phyloP scores from a whole-genome alignment of 2,113 vertebrate species.

The Chloebia gouldiae region DNA sequence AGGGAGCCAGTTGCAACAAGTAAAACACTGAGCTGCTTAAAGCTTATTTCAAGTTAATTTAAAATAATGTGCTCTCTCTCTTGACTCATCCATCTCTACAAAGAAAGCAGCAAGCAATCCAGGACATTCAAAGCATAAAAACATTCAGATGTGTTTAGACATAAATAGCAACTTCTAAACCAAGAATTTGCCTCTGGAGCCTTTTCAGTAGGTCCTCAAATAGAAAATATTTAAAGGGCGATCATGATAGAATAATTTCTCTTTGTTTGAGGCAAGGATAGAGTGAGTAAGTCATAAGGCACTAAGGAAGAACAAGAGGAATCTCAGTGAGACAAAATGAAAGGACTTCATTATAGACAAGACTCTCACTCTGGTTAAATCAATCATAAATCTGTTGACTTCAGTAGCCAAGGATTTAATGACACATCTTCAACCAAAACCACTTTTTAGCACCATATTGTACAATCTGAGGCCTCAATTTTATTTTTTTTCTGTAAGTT shows the following conservation, averaged over 20 bases:
- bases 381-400: background rate
- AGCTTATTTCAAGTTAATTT: conserved; percentile 10
- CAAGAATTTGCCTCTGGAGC: conserved; percentile 51
- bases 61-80: background rate
- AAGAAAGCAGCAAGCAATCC: conserved; percentile 21
- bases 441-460: background rate
- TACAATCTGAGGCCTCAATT: background rate
- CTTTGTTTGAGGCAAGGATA: conserved; percentile 42
- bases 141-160: conserved; percentile 49
- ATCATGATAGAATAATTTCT: conserved; percentile 50
- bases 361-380: background rate
- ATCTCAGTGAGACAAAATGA: conserved; percentile 37
- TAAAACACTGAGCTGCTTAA: background rate
- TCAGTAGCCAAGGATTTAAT: background rate
- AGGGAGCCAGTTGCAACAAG: background rate
- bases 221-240: conserved; percentile 34
- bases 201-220: conserved; percentile 23
- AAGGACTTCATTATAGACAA: conserved; percentile 35
- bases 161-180: conserved; percentile 57
- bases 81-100: background rate
- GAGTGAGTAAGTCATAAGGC: conserved; percentile 49
- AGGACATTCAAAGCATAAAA: background rate
- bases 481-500: background rate
- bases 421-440: background rate
- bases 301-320: conserved; percentile 20